These are phyloP conservation scores for Coluber constrictor DNA, from an alignment of 2,797 vertebrate species.

Conservation along the genomic window DNA sequence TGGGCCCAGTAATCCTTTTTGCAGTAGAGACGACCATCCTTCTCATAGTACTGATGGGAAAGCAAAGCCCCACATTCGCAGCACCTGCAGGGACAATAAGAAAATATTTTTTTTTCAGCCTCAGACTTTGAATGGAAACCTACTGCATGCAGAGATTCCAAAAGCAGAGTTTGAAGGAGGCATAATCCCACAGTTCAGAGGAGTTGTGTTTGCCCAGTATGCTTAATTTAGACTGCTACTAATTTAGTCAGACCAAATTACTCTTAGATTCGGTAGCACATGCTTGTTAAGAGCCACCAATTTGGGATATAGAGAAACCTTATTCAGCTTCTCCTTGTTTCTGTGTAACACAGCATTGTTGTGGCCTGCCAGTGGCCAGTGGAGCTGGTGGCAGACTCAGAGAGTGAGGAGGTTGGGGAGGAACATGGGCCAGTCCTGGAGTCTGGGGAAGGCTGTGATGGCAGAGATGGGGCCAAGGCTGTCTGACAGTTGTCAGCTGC, in stretches of 20 bases:
- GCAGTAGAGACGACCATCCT: conserved; percentile 94
- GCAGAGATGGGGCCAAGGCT: too few species aligned
- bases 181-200: background rate
- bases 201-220: background rate
- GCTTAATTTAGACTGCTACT: background rate
- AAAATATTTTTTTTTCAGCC: background rate
- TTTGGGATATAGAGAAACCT: background rate
- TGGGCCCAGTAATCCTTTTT: conserved; percentile 96
- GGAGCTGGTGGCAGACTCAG: too few species aligned
- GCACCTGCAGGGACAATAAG: conserved; percentile 72
- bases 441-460: too few species aligned
- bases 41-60: conserved; percentile 97
- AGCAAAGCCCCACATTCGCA: conserved; percentile 88
- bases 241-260: background rate
- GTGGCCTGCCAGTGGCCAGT: too few species aligned
- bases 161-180: background rate
- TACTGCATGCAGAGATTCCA: background rate
- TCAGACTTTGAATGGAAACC: too few species aligned
- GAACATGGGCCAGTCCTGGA: too few species aligned
- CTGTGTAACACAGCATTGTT: background rate
- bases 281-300: background rate
- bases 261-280: background rate
- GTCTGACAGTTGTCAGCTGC: too few species aligned
- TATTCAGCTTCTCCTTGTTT: background rate
- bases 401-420: too few species aligned